Percentiles rank a stretch among this genome's conserved stretches.
phyloP scores from a whole-genome alignment of 2,888 invertebrate species.

The Plagiodera versicolora region DNA sequence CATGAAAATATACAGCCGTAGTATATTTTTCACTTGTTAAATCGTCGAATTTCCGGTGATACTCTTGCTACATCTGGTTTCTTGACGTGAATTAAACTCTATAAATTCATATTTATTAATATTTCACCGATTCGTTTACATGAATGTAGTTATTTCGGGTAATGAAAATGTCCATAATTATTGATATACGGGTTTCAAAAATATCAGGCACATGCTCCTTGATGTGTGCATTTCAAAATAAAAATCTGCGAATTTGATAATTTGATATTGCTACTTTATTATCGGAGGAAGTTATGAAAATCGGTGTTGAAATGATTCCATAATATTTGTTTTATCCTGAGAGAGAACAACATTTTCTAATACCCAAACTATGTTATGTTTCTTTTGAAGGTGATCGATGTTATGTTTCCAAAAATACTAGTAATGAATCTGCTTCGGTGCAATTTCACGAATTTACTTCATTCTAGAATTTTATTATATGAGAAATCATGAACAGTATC shows the following conservation, averaged over 20 bases:
- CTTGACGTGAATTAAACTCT: neutral
- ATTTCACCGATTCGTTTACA: neutral
- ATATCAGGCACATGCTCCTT: neutral
- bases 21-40: too few species aligned
- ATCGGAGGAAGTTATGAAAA: constrained; percentile 3
- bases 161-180: neutral
- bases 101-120: neutral
- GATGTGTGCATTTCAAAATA: neutral
- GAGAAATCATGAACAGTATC: too few species aligned
- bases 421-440: too few species aligned
- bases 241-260: neutral
- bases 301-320: neutral
- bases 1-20: too few species aligned
- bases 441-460: too few species aligned
- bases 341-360: too few species aligned
- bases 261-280: neutral
- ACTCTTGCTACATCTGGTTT: neutral
- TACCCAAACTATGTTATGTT: too few species aligned
- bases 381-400: too few species aligned
- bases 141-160: neutral
- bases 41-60: neutral
- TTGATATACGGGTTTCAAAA: neutral
- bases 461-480: too few species aligned
- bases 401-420: too few species aligned
- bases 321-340: too few species aligned